phyloP scores from a whole-genome alignment of 2,888 invertebrate genomes.

The Limnephilus rhombicus region DNA sequence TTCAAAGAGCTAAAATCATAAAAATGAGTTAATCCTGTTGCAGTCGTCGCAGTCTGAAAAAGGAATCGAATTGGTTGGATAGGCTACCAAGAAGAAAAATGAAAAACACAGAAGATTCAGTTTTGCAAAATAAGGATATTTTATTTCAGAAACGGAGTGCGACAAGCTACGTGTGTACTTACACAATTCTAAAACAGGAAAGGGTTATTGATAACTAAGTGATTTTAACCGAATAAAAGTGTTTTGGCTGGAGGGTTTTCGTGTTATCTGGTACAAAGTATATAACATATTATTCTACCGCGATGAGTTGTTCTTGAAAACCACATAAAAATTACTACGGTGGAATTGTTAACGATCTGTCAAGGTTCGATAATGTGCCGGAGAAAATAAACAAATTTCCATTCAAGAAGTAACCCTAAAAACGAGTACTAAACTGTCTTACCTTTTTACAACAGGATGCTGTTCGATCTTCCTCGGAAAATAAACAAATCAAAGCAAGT shows the following conservation, averaged over 20 bases:
- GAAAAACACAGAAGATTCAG: background rate
- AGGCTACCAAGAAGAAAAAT: background rate
- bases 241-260: background rate
- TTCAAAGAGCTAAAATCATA: too few relatives aligned
- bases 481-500: constrained; percentile 49
- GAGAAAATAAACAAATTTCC: background rate
- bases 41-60: background rate
- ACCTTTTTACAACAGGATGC: constrained; percentile 29
- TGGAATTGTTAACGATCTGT: background rate
- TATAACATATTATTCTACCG: background rate
- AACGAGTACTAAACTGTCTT: background rate
- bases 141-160: background rate
- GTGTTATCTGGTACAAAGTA: background rate
- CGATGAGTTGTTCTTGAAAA: background rate
- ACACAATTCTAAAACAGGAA: too few relatives aligned
- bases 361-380: background rate
- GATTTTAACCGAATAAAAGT: background rate
- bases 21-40: too few relatives aligned
- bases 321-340: background rate
- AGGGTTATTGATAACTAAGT: background rate
- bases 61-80: background rate
- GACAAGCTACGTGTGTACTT: background rate
- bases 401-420: background rate
- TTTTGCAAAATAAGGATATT: background rate
- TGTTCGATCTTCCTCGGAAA: constrained; percentile 32